Base-by-base conservation (phyloP, 2,888 invertebrate genomes). In the Tetropium fuscum region DNA sequence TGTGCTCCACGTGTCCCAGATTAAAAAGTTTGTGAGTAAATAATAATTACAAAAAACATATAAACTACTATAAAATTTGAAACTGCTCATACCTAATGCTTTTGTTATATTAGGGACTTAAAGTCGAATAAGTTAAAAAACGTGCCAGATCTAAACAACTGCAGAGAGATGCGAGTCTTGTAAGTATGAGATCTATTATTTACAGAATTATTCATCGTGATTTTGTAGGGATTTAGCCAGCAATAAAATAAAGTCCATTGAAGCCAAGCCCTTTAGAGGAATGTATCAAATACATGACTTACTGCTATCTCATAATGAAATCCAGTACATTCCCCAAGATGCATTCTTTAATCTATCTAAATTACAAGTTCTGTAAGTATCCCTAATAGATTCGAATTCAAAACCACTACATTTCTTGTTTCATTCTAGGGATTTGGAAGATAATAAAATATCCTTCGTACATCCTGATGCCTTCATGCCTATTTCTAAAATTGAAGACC, bases 281-380 rank as follows among this genome's bases (percentile, higher is more conserved):
- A 86, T 93, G 76, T 84, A 84, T 51, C 87, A 89, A 61, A 87
- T 96, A 74, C 93, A 93, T 74, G 95, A 96, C 84, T 85, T 97
- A 64, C 86, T 93, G 68, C 84, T 95, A 69, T 88, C 93, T 44
- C 88, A 92, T 80, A 97, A 97, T 85, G 86, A 87, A 66, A 89
- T 97, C 75, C 86, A 86, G 61, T 83, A 84, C 60, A 86, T 97
- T 75, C 89, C 93, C 2, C 85, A 87, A 56, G 90, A 90, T 80
- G 90, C 93, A 57, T 95, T 97, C 83, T 78, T 81, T 44, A 95
- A 95, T 72, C 87, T 97, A 63, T 83, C 87, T 16, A 88, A 87
- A 69, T 87, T 97, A 48, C 93, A 95, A 85, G 88, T 94, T 69
- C 84, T 97, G 97, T 97, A 83, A 90, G 95, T 89, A 59, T 7